Base-by-base conservation (phyloP, 2,113 vertebrate species). In the Oplegnathus fasciatus region DNA sequence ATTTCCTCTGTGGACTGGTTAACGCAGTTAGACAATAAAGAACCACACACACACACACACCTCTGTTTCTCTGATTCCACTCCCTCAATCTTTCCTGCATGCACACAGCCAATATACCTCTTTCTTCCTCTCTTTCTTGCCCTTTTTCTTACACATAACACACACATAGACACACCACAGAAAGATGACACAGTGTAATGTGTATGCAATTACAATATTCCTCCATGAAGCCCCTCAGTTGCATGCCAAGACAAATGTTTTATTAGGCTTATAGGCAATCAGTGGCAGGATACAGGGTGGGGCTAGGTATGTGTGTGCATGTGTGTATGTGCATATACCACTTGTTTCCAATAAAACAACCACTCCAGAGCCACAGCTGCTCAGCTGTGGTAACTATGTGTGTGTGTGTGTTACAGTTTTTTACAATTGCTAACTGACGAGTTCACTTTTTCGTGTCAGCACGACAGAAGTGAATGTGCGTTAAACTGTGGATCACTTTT, bases 261-360 rank as follows among this genome's bases (percentile, higher is more conserved):
- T 65, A 80, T 89, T 88, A 86, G 62, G 52, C 57, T 78, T 40
- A 66, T n/a, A 72, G 83, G 54, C 80, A 83, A 77, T 88, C 79
- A 80, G 65, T 54, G 52, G 32, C 61, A 42, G 50, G 24, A 55
- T 17, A 22, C 30, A 32, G 73, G 72, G 78, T 57, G 80, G 50
- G 37, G 67, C 46, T 26, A 20, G 10, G 30, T 58, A 46, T 44
- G 50, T 50, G 68, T 60, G 55, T 52, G 52, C 70, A 50, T 42
- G 54, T 69, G 58, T 70, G 65, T 61, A 28, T 62, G 71, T 26
- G 28, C n/a, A 26, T 20, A 55, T 28, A 37, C 28, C 65, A 5
- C 64, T 37, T 14, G 28, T 70, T 72, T 77, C 76, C 54, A 48
- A 67, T 84, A 87, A 88, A 82, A 60, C 61, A 84, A 65, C 54